Evolutionary conservation across 2,888 invertebrate species (phyloP).

Genomic region (Pyrgus malvae): DNA sequence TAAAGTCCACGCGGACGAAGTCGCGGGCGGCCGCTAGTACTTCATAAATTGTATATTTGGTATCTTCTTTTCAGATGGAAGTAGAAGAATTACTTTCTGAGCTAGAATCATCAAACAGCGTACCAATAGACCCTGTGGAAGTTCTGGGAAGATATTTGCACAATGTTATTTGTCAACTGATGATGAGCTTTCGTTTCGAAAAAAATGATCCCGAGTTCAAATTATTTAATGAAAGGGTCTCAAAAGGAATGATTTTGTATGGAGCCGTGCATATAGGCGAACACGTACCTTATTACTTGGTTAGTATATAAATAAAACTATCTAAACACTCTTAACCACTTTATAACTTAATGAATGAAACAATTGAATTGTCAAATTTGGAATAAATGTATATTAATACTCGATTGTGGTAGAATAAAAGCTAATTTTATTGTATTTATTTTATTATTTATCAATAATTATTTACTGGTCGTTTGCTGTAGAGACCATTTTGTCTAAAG

Average conservation of each 20-base stretch:
- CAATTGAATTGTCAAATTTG: too few relatives aligned
- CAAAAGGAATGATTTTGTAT: conserved; percentile 91
- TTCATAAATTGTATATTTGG: too few relatives aligned
- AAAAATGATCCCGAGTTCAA: conserved; percentile 86
- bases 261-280: conserved; percentile 88
- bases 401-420: too few relatives aligned
- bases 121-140: conserved; percentile 84
- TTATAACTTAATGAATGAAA: too few relatives aligned
- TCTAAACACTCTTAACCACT: too few relatives aligned
- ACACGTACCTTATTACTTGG: conserved; percentile 86
- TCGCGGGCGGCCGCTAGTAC: too few relatives aligned
- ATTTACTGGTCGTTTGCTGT: too few relatives aligned
- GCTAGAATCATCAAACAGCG: conserved; percentile 77
- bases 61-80: conserved; percentile 84
- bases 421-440: too few relatives aligned
- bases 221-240: conserved; percentile 87
- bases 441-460: too few relatives aligned
- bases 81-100: conserved; percentile 85
- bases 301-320: conserved; percentile 30
- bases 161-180: conserved; percentile 91
- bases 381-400: too few relatives aligned
- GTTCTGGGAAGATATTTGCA: conserved; percentile 88
- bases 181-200: conserved; percentile 91
- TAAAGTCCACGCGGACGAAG: too few relatives aligned
- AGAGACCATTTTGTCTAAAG: too few relatives aligned